Percentiles rank a stretch among this genome's conserved stretches.
Evolutionary conservation across 2,113 vertebrate genomes (phyloP).

Genomic region (Xiphias gladius): DNA sequence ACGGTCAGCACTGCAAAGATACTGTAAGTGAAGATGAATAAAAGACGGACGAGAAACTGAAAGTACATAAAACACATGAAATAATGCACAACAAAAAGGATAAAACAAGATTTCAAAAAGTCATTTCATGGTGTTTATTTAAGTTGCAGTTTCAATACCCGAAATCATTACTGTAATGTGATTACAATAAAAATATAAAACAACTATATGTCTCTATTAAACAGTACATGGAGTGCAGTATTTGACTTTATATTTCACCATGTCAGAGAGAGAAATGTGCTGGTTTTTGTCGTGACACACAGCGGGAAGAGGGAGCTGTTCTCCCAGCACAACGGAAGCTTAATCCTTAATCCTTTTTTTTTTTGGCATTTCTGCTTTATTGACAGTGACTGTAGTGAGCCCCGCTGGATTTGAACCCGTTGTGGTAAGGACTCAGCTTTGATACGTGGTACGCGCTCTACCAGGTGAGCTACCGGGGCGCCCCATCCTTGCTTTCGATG

Average conservation of each 20-base stretch:
- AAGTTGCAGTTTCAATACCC: conserved; percentile 9
- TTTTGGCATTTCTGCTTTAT: no score
- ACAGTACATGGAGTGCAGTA: not conserved
- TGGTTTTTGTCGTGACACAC: not conserved
- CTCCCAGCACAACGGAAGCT: not conserved
- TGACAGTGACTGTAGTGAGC: no score
- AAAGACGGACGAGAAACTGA: conserved; percentile 29
- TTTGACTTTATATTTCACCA: not conserved
- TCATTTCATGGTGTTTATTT: not conserved
- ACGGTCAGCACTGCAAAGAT: conserved; percentile 45
- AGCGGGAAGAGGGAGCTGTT: conserved; percentile 16
- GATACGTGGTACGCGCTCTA: no score
- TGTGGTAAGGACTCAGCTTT: no score
- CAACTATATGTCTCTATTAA: not conserved
- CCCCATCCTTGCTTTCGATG: not conserved
- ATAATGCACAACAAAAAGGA: not conserved
- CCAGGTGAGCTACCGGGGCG: no score
- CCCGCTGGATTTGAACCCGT: no score
- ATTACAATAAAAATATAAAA: not conserved
- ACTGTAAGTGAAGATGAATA: conserved; percentile 35
- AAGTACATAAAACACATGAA: not conserved
- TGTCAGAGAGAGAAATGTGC: not conserved
- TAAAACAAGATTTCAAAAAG: not conserved
- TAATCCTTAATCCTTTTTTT: not conserved
- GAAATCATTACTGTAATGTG: not conserved